phyloP scores from a whole-genome alignment of 2,888 invertebrate species.

The Crocallis elinguaria region DNA sequence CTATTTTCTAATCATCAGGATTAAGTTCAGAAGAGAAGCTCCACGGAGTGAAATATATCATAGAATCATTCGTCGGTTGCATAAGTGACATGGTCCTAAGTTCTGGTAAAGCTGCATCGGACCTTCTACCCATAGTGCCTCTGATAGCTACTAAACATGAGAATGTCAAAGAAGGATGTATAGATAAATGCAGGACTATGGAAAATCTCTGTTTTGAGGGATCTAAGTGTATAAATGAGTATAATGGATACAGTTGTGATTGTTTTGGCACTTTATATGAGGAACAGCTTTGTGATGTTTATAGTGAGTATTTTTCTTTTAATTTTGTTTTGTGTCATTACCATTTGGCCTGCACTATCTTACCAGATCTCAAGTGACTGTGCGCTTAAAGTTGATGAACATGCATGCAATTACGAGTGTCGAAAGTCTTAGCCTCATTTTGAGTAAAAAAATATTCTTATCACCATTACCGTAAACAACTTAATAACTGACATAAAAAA shows the following conservation, averaged over 20 bases:
- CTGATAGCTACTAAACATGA: conserved; percentile 94
- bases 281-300: conserved; percentile 95
- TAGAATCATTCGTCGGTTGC: conserved; percentile 96
- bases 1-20: conserved; percentile 72
- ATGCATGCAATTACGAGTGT: too few species aligned
- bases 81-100: conserved; percentile 94
- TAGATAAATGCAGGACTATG: conserved; percentile 91
- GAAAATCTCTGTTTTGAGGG: conserved; percentile 95
- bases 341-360: too few species aligned
- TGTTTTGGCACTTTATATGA: conserved; percentile 97
- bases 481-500: too few species aligned
- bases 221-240: conserved; percentile 96
- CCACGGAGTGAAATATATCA: conserved; percentile 96
- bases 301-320: conserved; percentile 87
- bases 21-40: conserved; percentile 94
- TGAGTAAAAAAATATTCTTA: too few species aligned
- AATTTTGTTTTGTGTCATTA: neutral
- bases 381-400: too few species aligned
- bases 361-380: too few species aligned
- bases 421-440: too few species aligned
- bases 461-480: too few species aligned
- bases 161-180: conserved; percentile 95
- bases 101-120: conserved; percentile 94
- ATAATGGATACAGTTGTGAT: conserved; percentile 94
- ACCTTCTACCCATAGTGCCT: conserved; percentile 91